These are phyloP conservation scores for Eumeta japonica DNA, from an alignment of 1,140 invertebrate species.

Conservation along the genomic window DNA sequence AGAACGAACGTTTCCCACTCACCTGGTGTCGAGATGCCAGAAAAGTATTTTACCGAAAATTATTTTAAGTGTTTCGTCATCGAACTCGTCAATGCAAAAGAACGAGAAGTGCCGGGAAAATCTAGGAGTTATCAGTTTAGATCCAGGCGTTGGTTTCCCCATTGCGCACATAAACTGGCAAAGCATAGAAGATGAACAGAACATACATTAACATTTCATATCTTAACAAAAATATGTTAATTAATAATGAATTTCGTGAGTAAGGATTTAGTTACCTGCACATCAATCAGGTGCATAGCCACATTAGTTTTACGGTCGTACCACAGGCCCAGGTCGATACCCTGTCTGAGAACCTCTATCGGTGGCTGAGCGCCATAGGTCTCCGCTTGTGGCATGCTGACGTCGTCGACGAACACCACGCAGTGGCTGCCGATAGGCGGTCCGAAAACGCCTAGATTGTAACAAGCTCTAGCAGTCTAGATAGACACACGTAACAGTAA, in stretches of 20 bases:
- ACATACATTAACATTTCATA: neutral
- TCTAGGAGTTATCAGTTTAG: conserved; percentile 80
- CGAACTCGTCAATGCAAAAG: conserved; percentile 87
- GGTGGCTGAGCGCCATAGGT: conserved; percentile 89
- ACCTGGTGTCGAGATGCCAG: conserved; percentile 91
- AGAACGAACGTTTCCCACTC: too few relatives aligned
- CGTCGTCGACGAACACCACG: conserved; percentile 91
- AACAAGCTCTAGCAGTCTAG: neutral
- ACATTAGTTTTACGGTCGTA: conserved; percentile 87
- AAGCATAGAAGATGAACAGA: too few relatives aligned
- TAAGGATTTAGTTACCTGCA: conserved; percentile 64
- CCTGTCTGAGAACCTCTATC: conserved; percentile 87
- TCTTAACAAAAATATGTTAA: too few relatives aligned
- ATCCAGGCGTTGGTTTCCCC: conserved; percentile 80
- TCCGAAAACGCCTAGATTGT: conserved; percentile 72
- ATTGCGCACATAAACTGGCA: conserved; percentile 79
- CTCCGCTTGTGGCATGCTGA: conserved; percentile 88
- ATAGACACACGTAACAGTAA: neutral
- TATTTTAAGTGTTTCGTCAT: conserved; percentile 77
- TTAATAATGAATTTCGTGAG: neutral
- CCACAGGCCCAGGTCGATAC: conserved; percentile 89
- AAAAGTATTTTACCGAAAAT: conserved; percentile 91
- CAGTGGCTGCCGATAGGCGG: conserved; percentile 86
- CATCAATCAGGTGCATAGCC: conserved; percentile 83
- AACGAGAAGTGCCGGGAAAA: conserved; percentile 90